phyloP scores from a whole-genome alignment of 2,888 invertebrate species.

The Heliconius ethilla region DNA sequence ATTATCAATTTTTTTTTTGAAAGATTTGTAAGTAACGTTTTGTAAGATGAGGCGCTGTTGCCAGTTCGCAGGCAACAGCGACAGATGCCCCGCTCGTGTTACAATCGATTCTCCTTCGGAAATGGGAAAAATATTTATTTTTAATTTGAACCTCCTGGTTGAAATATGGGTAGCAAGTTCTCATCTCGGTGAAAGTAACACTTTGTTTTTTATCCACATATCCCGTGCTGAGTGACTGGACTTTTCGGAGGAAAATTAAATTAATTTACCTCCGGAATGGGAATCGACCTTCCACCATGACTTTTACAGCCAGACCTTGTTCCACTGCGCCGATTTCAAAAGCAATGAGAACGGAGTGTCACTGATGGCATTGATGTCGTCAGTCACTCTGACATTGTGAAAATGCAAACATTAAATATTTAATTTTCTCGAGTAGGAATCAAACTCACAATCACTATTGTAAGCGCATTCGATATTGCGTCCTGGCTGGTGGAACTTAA shows the following conservation, averaged over 20 bases:
- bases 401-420: too few relatives aligned
- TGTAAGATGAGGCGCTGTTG: conserved; percentile 25
- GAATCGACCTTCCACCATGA: not conserved
- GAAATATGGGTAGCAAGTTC: not conserved
- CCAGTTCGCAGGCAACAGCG: conserved; percentile 29
- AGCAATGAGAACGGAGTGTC: not conserved
- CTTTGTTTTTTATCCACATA: too few relatives aligned
- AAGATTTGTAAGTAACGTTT: too few relatives aligned
- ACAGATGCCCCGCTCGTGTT: conserved; percentile 29
- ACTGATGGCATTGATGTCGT: too few relatives aligned
- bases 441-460: too few relatives aligned
- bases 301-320: not conserved
- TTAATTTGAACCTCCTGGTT: not conserved
- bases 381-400: too few relatives aligned
- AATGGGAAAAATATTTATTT: conserved; percentile 3
- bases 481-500: not conserved
- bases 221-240: too few relatives aligned
- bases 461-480: not conserved
- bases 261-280: too few relatives aligned
- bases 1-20: too few relatives aligned
- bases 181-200: not conserved
- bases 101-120: conserved; percentile 1
- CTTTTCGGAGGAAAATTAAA: too few relatives aligned
- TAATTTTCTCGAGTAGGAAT: too few relatives aligned
- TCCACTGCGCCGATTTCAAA: not conserved